Percentiles rank a stretch among this genome's conserved stretches.
These are phyloP conservation scores for Phyto melanocephala DNA, from an alignment of 2,888 invertebrate genomes.

Conservation along the genomic window DNA sequence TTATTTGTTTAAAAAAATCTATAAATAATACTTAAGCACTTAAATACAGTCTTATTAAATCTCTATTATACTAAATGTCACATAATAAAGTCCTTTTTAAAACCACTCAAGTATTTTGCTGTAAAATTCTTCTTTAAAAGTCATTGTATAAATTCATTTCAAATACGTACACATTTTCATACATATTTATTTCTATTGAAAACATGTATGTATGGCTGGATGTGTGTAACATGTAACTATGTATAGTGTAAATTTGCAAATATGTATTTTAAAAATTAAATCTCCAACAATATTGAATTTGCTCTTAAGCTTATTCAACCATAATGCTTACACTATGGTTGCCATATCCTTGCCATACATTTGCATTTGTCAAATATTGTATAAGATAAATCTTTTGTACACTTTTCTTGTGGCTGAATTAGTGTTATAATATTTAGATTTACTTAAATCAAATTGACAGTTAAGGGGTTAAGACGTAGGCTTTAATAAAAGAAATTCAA, in stretches of 20 bases:
- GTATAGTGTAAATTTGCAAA: neutral
- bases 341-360: too few species aligned
- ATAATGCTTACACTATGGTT: slow-evolving; percentile 3
- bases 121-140: neutral
- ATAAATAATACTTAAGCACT: too few species aligned
- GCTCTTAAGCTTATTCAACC: neutral
- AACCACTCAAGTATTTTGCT: neutral
- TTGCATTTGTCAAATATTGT: neutral
- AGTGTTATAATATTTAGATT: neutral
- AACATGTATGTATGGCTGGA: too few species aligned
- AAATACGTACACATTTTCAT: too few species aligned
- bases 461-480: too few species aligned
- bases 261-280: neutral
- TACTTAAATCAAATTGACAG: neutral
- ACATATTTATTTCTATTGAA: too few species aligned
- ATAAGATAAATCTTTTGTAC: neutral
- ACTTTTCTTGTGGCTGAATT: neutral
- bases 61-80: too few species aligned
- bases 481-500: too few species aligned
- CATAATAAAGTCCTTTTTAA: neutral
- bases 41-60: too few species aligned
- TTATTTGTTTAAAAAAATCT: too few species aligned
- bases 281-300: neutral
- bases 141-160: too few species aligned
- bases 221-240: too few species aligned